Base-by-base conservation (phyloP, 2,888 invertebrate species). In the Synergus japonicus region DNA sequence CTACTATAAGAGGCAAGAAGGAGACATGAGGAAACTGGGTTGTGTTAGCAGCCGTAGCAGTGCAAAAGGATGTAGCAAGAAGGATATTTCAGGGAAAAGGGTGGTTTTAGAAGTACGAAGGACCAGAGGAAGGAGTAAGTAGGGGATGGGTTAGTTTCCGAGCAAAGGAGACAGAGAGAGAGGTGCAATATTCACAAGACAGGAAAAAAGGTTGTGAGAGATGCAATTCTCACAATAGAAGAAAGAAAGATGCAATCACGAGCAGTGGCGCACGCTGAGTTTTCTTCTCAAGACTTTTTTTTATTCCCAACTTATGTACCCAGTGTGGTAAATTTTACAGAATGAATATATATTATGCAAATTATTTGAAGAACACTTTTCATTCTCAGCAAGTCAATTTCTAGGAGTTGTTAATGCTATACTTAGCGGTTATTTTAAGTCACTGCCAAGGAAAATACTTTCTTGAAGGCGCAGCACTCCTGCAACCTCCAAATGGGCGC, bases 11-110 rank as follows among this genome's bases (percentile, higher is more conserved):
- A 29, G n/a, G 58, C 46, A 66, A 79, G 73, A 78, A 81, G 79
- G 77, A 81, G 78, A 80, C 76, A 83, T 76, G 80, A 64, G 82
- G 84, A 83, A 86, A 87, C 81, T 85, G 81, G 86, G 84, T 83
- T 85, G 83, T 81, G 79, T 83, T 81, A 76, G 73, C 29, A 76
- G 80, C 64, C 82, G 78, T 78, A 80, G 54, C 66, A 60, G 60
- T 43, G 46, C 49, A 54, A 73, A 54, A 73, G 54, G 73, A 73
- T 67, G 67, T 46, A 46, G 67, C 67, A 67, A 67, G 67, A 67
- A 67, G 67, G 66, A 66, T 49, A 15, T 46, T 46, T 13, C 67
- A 67, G 67, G 49, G 37, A 41, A 37, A 54, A 64, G 69, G 37
- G n/a, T 81, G 82, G 80, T 80, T 81, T 22, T 41, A 10, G 82